phyloP scores from a whole-genome alignment of 1,140 invertebrate genomes.

The Araneus ventricosus region DNA sequence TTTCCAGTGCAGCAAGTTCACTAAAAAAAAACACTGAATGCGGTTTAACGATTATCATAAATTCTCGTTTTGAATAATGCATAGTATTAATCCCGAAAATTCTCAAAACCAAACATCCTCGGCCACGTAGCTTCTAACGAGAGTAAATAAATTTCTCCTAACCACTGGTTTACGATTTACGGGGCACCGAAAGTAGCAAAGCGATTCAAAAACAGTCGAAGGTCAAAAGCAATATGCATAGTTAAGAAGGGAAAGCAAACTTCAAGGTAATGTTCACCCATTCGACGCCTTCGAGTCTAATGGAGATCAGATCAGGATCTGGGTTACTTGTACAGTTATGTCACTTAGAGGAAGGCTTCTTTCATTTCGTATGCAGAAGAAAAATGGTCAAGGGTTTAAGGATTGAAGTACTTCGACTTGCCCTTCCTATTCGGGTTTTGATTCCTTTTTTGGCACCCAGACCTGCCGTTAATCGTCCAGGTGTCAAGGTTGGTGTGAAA shows the following conservation, averaged over 20 bases:
- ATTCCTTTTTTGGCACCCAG: conserved; percentile 69
- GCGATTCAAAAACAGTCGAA: conserved; percentile 28
- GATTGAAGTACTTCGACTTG: conserved; percentile 6
- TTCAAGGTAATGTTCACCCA: conserved; percentile 47
- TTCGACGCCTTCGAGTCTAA: background rate
- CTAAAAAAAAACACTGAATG: background rate
- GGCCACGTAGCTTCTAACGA: background rate
- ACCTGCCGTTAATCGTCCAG: background rate
- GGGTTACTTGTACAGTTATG: conserved; percentile 60
- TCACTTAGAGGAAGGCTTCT: background rate
- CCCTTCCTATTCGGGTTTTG: conserved; percentile 40
- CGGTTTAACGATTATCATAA: background rate
- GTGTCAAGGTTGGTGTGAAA: conserved; percentile 45
- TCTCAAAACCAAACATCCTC: background rate
- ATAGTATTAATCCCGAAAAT: background rate
- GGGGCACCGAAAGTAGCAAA: background rate
- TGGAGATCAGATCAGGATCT: conserved; percentile 16
- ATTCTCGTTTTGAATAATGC: background rate
- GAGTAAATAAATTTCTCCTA: conserved; percentile 11
- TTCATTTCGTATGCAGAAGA: background rate
- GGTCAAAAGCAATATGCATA: conserved; percentile 38
- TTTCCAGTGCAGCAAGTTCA: background rate
- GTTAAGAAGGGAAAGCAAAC: background rate
- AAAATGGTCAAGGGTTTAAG: conserved; percentile 63
- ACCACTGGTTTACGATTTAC: background rate